phyloP scores from a whole-genome alignment of 2,888 invertebrate genomes.

The Ectobius pallidus region DNA sequence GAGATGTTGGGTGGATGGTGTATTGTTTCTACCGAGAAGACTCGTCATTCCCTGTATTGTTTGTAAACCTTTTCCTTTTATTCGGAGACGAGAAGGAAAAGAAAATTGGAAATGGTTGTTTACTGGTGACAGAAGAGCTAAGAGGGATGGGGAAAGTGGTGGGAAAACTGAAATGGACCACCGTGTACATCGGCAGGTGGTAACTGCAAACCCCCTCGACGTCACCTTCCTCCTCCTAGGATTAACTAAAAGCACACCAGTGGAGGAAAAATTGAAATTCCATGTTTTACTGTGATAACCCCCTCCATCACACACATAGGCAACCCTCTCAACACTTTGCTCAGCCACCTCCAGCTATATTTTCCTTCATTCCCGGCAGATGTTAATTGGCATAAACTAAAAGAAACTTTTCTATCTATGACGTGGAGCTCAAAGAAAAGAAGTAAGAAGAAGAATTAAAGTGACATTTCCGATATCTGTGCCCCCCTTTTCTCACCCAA shows the following conservation, averaged over 20 bases:
- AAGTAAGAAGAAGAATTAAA: conserved; percentile 23
- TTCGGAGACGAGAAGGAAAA: no score
- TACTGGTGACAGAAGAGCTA: conserved; percentile 13
- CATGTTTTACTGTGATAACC: conserved; percentile 37
- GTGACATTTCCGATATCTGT: conserved; percentile 16
- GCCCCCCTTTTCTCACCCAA: not conserved
- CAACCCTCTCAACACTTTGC: not conserved
- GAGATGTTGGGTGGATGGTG: no score
- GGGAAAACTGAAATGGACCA: conserved; percentile 26
- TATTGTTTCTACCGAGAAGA: no score
- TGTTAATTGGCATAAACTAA: conserved; percentile 29
- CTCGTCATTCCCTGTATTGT: no score
- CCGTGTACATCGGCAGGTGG: conserved; percentile 35
- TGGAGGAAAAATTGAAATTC: conserved; percentile 39
- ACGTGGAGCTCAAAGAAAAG: not conserved
- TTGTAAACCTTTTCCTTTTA: conserved; percentile 4
- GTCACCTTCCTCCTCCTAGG: conserved; percentile 19
- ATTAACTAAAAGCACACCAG: conserved; percentile 33
- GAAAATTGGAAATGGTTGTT: conserved; percentile 21
- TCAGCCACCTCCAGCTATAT: not conserved
- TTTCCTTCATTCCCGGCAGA: conserved; percentile 17
- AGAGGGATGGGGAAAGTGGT: not conserved
- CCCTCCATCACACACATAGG: conserved; percentile 17
- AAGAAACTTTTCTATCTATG: conserved; percentile 11
- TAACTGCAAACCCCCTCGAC: not conserved